These are phyloP conservation scores for Onychorhynchus coronatus DNA, from an alignment of 2,113 vertebrate genomes.

Conservation along the genomic window DNA sequence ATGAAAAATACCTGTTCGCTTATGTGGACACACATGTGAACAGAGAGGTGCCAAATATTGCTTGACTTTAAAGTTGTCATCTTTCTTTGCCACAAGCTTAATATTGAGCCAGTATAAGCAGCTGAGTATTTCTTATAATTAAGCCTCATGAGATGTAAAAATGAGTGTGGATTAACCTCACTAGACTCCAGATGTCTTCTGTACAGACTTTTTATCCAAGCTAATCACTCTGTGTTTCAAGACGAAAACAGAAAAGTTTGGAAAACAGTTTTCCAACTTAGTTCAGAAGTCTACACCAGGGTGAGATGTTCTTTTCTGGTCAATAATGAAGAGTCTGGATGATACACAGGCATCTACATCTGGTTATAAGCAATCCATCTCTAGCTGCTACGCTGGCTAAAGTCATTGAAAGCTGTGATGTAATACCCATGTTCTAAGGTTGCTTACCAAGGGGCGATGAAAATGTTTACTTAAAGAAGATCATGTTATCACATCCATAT, in stretches of 20 bases:
- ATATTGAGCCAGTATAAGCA: background rate
- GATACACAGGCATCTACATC: background rate
- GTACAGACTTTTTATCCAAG: background rate
- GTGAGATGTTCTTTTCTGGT: background rate
- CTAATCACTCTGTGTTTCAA: background rate
- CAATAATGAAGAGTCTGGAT: background rate
- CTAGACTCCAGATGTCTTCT: background rate
- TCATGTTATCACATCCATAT: background rate
- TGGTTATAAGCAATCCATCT: background rate
- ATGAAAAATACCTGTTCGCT: background rate
- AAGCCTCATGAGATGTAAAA: background rate
- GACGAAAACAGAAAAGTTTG: background rate
- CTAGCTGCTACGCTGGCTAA: background rate
- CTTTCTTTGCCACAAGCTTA: background rate
- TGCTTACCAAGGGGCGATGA: background rate
- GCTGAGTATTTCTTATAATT: background rate
- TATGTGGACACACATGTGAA: background rate
- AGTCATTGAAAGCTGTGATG: background rate
- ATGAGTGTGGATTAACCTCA: background rate
- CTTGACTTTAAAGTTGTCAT: background rate
- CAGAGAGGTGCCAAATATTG: background rate
- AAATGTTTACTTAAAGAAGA: background rate
- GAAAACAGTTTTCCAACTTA: background rate
- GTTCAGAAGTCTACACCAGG: background rate
- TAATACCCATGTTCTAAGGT: background rate